phyloP scores from a whole-genome alignment of 2,113 vertebrate genomes.

The Ceyx melanurus region DNA sequence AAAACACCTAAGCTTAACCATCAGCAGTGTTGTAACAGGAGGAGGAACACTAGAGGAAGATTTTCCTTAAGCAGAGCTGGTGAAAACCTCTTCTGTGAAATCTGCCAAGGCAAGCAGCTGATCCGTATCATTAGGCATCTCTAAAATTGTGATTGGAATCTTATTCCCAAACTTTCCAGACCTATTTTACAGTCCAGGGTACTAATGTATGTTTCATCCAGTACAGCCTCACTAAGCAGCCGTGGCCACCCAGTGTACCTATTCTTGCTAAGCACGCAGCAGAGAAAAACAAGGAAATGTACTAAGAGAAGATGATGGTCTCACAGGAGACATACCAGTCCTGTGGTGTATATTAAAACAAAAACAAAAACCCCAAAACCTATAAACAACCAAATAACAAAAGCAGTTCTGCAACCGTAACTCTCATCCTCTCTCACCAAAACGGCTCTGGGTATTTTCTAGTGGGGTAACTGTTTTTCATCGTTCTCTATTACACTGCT shows the following conservation, averaged over 20 bases:
- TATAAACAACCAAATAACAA: not conserved
- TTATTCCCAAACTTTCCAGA: not conserved
- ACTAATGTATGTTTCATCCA: not conserved
- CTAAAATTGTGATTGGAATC: not conserved
- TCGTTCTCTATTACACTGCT: not conserved
- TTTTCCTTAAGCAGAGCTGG: not conserved
- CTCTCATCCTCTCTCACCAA: not conserved
- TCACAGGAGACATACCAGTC: not conserved
- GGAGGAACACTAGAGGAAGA: not conserved
- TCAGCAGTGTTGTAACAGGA: not conserved
- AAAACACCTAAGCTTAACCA: not conserved
- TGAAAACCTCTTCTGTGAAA: not conserved
- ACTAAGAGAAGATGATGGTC: not conserved
- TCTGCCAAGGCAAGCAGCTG: constrained; percentile 29
- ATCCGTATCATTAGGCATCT: constrained; percentile 5
- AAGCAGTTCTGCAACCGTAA: not conserved
- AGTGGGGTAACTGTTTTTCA: accelerated
- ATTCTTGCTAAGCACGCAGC: not conserved
- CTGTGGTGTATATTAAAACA: not conserved
- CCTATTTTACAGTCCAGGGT: not conserved
- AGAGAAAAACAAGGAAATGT: not conserved
- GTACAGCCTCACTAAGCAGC: not conserved
- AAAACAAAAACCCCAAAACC: not conserved
- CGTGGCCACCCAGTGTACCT: not conserved
- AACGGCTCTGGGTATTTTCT: not conserved